phyloP scores from a whole-genome alignment of 2,113 vertebrate species.

The Toxostoma redivivum region DNA sequence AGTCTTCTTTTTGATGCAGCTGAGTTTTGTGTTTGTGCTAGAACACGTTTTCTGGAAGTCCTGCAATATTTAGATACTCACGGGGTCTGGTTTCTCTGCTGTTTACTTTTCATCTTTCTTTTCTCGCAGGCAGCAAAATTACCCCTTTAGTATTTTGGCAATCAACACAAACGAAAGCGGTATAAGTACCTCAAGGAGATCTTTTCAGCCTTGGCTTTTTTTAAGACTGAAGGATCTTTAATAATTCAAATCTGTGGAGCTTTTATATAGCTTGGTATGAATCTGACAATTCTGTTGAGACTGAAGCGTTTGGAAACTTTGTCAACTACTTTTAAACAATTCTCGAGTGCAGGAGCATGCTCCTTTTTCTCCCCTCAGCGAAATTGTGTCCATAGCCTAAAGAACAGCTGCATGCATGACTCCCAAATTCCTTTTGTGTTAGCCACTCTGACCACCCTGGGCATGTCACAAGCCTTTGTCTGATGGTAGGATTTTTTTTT shows the following conservation, averaged over 20 bases:
- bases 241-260: constrained; percentile 4
- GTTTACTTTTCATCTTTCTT: not conserved
- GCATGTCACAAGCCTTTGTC: not conserved
- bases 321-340: not conserved
- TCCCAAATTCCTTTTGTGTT: not conserved
- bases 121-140: not conserved
- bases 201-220: not conserved
- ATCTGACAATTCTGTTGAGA: not conserved
- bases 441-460: not conserved
- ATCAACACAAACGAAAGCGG: not conserved
- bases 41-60: not conserved
- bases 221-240: not conserved
- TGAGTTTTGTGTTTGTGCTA: not conserved
- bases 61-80: not conserved
- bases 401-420: not conserved
- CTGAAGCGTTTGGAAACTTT: not conserved
- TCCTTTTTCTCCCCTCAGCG: not conserved
- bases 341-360: rapidly evolving
- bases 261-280: not conserved
- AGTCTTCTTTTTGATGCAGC: not conserved
- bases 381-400: not conserved
- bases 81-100: not conserved
- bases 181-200: not conserved
- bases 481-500: not conserved
- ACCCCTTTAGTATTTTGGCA: not conserved